Percentiles rank a stretch among this genome's conserved stretches.
Evolutionary conservation across 2,797 vertebrate species (phyloP).

Genomic region (Enteromius treurensis): DNA sequence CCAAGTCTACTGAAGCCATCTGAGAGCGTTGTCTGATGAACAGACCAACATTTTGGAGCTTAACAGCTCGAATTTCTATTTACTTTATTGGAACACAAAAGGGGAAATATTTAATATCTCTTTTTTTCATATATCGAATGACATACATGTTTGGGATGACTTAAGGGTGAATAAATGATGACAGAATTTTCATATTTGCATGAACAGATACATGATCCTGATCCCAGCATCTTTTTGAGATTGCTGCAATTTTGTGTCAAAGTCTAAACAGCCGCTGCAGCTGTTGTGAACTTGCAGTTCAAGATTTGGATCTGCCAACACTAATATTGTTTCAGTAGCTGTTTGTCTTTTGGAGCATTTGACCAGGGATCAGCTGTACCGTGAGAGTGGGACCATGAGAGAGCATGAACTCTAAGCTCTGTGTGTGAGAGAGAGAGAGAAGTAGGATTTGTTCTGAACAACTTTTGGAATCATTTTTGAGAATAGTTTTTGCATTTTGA

Average conservation of each 20-base stretch:
- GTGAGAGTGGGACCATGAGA: conserved; percentile 30
- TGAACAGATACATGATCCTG: background rate
- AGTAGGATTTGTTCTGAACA: background rate
- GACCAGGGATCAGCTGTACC: conserved; percentile 37
- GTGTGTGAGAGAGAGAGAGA: conserved; percentile 8
- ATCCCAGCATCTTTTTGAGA: conserved; percentile 32
- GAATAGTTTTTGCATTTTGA: background rate
- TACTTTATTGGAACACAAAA: background rate
- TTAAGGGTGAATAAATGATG: background rate
- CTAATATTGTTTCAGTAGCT: conserved; percentile 79
- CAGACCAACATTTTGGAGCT: background rate
- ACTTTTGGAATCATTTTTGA: background rate
- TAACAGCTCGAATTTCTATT: background rate
- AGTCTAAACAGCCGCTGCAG: conserved; percentile 77
- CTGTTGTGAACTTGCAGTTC: conserved; percentile 76
- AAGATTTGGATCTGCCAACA: conserved; percentile 71
- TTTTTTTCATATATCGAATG: background rate
- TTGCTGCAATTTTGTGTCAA: conserved; percentile 65
- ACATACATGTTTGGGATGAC: background rate
- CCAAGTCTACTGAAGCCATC: background rate
- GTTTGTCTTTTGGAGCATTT: conserved; percentile 66
- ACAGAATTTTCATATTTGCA: background rate
- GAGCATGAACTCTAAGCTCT: conserved; percentile 4
- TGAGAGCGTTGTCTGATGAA: background rate
- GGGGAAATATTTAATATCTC: background rate